Evolutionary conservation across 2,797 vertebrate genomes (phyloP), one percentile per base, ranked within the genome.

Genomic region (Dicrostonyx torquatus): DNA sequence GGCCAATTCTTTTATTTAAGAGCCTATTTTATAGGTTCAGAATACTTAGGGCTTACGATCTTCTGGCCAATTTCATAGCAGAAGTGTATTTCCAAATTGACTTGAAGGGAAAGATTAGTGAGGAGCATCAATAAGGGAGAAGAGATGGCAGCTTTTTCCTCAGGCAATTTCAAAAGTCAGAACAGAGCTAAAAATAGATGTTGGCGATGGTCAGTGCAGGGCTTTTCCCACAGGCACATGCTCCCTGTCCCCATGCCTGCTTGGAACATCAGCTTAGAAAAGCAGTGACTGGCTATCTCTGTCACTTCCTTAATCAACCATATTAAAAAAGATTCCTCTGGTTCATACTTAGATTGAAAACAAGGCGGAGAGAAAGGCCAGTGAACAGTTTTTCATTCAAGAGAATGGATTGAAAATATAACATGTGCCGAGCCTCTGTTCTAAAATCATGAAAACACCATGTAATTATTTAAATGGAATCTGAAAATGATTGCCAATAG

Each of bases 111-210:
- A 91, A 50, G 68, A 80, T 93, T 94, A 93, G 55, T 87, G 76
- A 95, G 77, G 73, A 95, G 29, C 62, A 83, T 88, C 83, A 90
- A 7, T 80, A 75, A 53, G 53, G 29, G 48, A 93, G 37, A 60
- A 86, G 66, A 95, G 70, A 89, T 37, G 82, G 88, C 64, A 94
- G 75, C 26, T 92, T 84, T 95, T 90, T 77, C 90, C 75, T 76
- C 60, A 64, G 82, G 85, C 94, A 94, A 83, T 97, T 96, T 96
- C 50, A 60, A 68, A 96, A 95, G 60, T 92, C 87, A 92, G 78
- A 92, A 22, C 24, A 94, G 53, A 91, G 75, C 76, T 96, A 96
- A 96, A 87, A 97, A 96, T 92, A 97, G 94, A 64, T 76, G 13
- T 89, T 94, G 6, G 10, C 73, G 80, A 73, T 87, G 87, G 87